Evolutionary conservation across 2,113 vertebrate species (phyloP), one percentile per base, ranked within the genome.

Genomic region (Eupsittula cactorum): DNA sequence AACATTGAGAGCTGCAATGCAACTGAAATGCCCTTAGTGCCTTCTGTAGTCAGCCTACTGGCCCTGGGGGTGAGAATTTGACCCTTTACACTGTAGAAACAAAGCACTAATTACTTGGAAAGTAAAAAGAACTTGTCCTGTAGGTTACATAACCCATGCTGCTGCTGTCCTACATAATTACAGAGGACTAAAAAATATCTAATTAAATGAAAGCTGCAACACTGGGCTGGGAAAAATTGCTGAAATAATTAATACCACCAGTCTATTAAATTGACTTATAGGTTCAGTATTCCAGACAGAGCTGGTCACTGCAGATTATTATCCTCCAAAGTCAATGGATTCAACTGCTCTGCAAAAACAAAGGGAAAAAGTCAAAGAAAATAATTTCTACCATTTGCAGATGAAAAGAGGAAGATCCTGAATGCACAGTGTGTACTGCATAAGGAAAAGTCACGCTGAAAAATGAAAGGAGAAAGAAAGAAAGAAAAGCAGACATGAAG

Each of bases 161-260:
- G 15, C 50, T 37, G 50, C 60, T 79, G 73, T 86, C 60, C 73
- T 76, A 74, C 42, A 49, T 63, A 93, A 82, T 89, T 80, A n/a
- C 9, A 1, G 31, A 25, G 11, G 23, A 73, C 62, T 85, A 94
- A 88, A 88, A 41, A 88, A 76, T 37, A 55, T 0, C 7, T 77
- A 95, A 92, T 39, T 55, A 79, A 95, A 92, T 47, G 68, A 88
- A 94, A 95, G 50, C 31, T 84, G 35, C 68, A 86, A 71, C 15
- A 24, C 3, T 18, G 21, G 67, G 35, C 49, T 75, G 47, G 8
- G 2, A 77, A 88, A 94, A 67, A 59, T 60, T 68, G 60, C 88
- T 88, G 82, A 83, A 88, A 91, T 93, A 93, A 95, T 95, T 93
- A 96, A 93, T 94, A 77, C 59, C 33, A 76, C 15, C 46, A 42